phyloP scores from a whole-genome alignment of 2,888 invertebrate genomes.

The Cheilosia grossa region DNA sequence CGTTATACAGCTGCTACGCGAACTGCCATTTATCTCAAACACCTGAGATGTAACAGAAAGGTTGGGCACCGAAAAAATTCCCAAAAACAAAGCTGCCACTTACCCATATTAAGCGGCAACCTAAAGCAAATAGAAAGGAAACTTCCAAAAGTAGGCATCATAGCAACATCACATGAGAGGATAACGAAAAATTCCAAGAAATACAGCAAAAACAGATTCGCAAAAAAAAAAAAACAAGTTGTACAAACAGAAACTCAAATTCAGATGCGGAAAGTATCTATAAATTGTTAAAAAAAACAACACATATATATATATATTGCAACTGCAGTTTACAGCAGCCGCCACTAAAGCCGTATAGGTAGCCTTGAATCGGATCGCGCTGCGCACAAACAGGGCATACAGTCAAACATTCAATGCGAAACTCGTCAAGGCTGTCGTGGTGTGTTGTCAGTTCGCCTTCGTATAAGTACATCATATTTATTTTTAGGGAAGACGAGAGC shows the following conservation, averaged over 20 bases:
- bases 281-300: constrained; percentile 53
- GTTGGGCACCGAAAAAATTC: constrained; percentile 30
- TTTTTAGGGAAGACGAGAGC: constrained; percentile 57
- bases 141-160: constrained; percentile 54
- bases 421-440: constrained; percentile 68
- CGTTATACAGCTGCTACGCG: constrained; percentile 68
- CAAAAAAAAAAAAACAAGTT: constrained; percentile 38
- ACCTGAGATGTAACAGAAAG: constrained; percentile 69
- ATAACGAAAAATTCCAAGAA: constrained; percentile 60
- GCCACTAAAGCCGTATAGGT: constrained; percentile 44
- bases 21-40: constrained; percentile 65
- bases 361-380: constrained; percentile 66
- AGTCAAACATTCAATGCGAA: constrained; percentile 66
- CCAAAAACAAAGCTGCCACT: constrained; percentile 38
- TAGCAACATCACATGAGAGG: constrained; percentile 50
- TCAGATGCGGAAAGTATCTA: constrained; percentile 69
- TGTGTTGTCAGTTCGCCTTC: constrained; percentile 58
- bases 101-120: constrained; percentile 71
- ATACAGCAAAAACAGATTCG: constrained; percentile 35
- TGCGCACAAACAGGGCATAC: constrained; percentile 32
- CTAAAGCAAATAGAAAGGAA: constrained; percentile 73
- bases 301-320: constrained; percentile 4
- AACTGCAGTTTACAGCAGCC: constrained; percentile 65
- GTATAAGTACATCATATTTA: constrained; percentile 69
- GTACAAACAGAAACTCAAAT: constrained; percentile 71